These are phyloP conservation scores for Yponomeuta sedellus DNA, from an alignment of 2,888 invertebrate species.

Conservation along the genomic window DNA sequence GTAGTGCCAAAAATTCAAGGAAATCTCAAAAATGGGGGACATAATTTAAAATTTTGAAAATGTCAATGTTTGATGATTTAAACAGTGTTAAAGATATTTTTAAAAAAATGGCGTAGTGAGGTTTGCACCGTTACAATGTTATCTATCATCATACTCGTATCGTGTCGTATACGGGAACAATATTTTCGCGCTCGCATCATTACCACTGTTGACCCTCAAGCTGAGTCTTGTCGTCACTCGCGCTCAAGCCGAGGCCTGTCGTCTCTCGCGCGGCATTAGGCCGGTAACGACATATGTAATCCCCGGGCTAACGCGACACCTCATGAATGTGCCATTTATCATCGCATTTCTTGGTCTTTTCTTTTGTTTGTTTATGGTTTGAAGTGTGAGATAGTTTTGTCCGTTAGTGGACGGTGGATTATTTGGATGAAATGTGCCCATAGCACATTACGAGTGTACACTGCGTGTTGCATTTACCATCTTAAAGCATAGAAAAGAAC, in stretches of 20 bases:
- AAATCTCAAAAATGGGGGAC: too few relatives aligned
- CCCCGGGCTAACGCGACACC: constrained; percentile 44
- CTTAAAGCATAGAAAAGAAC: too few relatives aligned
- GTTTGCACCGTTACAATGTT: too few relatives aligned
- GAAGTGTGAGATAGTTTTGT: not conserved
- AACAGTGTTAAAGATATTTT: too few relatives aligned
- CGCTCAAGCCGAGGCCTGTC: not conserved
- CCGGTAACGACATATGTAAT: constrained; percentile 64
- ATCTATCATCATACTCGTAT: not conserved
- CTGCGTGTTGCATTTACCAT: too few relatives aligned
- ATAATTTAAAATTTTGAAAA: too few relatives aligned
- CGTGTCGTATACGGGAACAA: not conserved
- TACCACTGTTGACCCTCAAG: not conserved
- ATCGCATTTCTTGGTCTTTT: constrained; percentile 28
- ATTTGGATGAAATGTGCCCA: not conserved
- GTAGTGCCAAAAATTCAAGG: too few relatives aligned
- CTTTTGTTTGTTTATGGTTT: not conserved
- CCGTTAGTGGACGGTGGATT: not conserved
- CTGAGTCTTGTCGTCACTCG: constrained; percentile 24
- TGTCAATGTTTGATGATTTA: too few relatives aligned
- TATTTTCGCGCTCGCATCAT: not conserved
- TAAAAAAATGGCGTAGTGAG: too few relatives aligned
- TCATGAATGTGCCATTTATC: constrained; percentile 72
- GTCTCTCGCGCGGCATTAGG: constrained; percentile 51
- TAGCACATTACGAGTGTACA: too few relatives aligned